Base-by-base conservation (phyloP, 2,113 vertebrate genomes). In the Osmerus eperlanus region DNA sequence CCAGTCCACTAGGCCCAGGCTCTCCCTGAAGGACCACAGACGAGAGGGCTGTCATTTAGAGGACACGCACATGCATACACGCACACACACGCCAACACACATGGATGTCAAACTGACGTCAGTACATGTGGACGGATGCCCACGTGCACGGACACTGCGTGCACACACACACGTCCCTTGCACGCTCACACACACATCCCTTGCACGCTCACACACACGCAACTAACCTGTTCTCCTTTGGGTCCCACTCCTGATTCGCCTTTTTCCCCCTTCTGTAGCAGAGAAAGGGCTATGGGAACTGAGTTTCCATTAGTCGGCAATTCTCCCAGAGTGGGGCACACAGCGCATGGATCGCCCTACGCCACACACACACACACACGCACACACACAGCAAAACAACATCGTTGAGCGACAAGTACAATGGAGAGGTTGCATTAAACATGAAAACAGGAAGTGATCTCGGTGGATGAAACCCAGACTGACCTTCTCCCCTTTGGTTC, bases 401-500 rank as follows among this genome's bases (percentile, higher is more conserved):
- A 52, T 1, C 3, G 41, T 51, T 14, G 32, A n/a, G 5, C 7
- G 32, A 41, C 29, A 60, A 12, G 19, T 8, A 19, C n/a, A 3
- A 60, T 19, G 18, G 13, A 56, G 55, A 56, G 55, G 15, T 5
- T 56, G 55, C 15, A 6, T 7, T 56, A 19, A 18, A 56, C 32
- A 36, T 56, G 55, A 56, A 56, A 56, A 56, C n/a, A 16, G 55
- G 55, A 19, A 56, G 55, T 56, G 55, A n/a, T 2, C n/a, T n/a
- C 55, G 9, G 18, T 47, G 41, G 41, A 2, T 47, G 41, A 47
- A 7, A 11, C 41, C 13, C 28, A 41, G 61, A 60, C 86, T 87
- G 62, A 93, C 92, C 91, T 92, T 93, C 87, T 88, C 89, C 59
- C 92, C 92, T 89, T 89, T 92, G 68, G 71, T 15, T 2, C 91